Conservation (phyloP, 2,113 vertebrate genomes). For the Callaeas wilsoni region DNA sequence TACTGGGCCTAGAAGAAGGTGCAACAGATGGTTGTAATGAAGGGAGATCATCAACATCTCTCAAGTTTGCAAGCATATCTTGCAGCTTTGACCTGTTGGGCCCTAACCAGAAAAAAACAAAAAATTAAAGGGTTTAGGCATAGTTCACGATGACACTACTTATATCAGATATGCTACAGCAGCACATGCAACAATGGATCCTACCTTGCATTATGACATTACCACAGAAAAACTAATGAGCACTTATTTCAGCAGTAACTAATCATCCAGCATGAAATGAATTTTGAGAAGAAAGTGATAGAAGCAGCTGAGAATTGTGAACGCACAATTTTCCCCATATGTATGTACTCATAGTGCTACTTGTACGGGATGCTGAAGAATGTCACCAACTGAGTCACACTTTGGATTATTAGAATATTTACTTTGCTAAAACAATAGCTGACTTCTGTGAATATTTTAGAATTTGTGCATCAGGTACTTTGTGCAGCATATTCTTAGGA, state of each 20-base stretch:
- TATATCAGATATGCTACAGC: background rate
- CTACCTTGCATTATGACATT: constrained; percentile 8
- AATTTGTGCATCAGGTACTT: constrained; percentile 36
- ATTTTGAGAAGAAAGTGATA: constrained; percentile 51
- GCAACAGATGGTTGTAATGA: constrained; percentile 90
- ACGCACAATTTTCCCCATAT: background rate
- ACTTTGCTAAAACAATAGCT: constrained; percentile 12
- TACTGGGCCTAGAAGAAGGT: constrained; percentile 84
- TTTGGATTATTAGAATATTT: constrained; percentile 17
- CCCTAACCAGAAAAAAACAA: constrained; percentile 73
- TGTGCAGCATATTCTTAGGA: background rate
- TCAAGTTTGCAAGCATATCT: constrained; percentile 98
- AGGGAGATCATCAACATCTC: constrained; percentile 93
- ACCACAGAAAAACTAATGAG: constrained; percentile 45
- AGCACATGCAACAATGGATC: constrained; percentile 52
- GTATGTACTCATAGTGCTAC: constrained; percentile 23
- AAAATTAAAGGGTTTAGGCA: constrained; percentile 34
- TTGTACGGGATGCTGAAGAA: constrained; percentile 49
- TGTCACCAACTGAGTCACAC: background rate
- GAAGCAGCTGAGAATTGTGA: constrained; percentile 46
- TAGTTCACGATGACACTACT: background rate
- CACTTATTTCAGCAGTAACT: constrained; percentile 41
- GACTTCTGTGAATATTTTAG: constrained; percentile 29
- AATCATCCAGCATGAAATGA: constrained; percentile 63
- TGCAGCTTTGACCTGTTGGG: constrained; percentile 97